Base-by-base conservation (phyloP, 2,797 vertebrate species). In the Salmo trutta region DNA sequence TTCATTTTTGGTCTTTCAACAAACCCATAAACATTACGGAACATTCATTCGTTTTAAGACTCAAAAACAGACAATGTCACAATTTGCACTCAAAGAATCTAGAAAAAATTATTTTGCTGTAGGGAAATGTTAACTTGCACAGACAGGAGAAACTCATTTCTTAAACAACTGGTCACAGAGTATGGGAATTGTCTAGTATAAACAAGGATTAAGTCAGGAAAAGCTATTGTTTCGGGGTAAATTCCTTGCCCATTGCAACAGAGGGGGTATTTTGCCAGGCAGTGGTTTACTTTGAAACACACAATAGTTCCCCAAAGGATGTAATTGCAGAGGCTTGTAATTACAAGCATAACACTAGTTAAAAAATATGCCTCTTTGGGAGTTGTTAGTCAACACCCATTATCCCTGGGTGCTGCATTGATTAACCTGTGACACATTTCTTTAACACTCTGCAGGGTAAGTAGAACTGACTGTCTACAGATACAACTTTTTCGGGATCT, bases 261-360 rank as follows among this genome's bases (percentile, higher is more conserved):
- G 62, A 75, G 41, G 53, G 51, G 51, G 29, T 75, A 47, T 73
- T 71, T 52, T 59, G 56, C 71, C 65, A 41, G 73, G 66, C 52
- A 69, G 51, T 7, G 73, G 5, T 68, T 75, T 31, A 70, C 79
- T 84, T 77, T 79, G 71, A 82, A 81, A 64, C 33, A 74, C 52
- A 75, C 73, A 75, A 81, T 75, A 75, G 75, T 75, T 70, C 5
- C 77, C 77, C 29, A 75, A 73, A 74, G 62, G 72, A 51, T 79
- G 81, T 31, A 76, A 79, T 77, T 67, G 70, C 74, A 80, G 73
- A 59, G 77, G 75, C 76, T 76, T 78, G 71, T 81, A 82, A 78
- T 74, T 67, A 69, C 70, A 75, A 77, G 59, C 51, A 76, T 73
- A 76, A 80, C 54, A 72, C n/a, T 56, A 31, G 69, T 41, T 33